Base-by-base conservation (phyloP, 1,140 invertebrate genomes). In the Seison nebaliae region DNA sequence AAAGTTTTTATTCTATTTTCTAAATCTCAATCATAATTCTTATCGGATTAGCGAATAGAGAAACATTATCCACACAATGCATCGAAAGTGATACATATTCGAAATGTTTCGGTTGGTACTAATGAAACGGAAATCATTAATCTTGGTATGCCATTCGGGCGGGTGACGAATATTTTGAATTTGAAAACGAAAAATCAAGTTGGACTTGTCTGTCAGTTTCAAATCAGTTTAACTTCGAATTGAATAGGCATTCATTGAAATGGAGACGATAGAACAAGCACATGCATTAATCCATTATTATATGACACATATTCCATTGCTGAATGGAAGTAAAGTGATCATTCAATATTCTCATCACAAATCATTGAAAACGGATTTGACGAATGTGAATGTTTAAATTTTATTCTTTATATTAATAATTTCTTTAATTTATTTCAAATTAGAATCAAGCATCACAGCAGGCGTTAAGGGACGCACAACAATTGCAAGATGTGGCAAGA, bases 271-370 rank as follows among this genome's bases (percentile, higher is more conserved):
- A 57, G 66, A 68, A 34, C 69, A 76, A 17, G 81, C 83, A 17
- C 71, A 74, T 26, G 69, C 75, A 19, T 84, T 88, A 77, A 80
- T 86, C 35, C 72, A 70, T 42, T 84, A 81, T 55, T 86, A 79
- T 59, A 73, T 72, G 33, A 71, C 73, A 26, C 78, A 72, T 53
- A 72, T 75, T 44, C 47, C 57, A 21, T 28, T 22, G 33, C 66
- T 88, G 29, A 67, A 79, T 33, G 79, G 78, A 26, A 67, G 78
- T 46, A 75, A 77, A 37, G 79, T 91, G 46, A 86, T 81, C 57
- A 77, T 84, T 22, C 83, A 91, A 62, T 86, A 77, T 65, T 84
- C 78, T 45, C 86, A 84, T 60, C 83, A 91, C 65, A 76, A 77
- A 48, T 26, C 35, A 34, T 24, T 43, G 3, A 79, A 86, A 58